phyloP scores from a whole-genome alignment of 2,797 vertebrate species.

The Mus spretus region DNA sequence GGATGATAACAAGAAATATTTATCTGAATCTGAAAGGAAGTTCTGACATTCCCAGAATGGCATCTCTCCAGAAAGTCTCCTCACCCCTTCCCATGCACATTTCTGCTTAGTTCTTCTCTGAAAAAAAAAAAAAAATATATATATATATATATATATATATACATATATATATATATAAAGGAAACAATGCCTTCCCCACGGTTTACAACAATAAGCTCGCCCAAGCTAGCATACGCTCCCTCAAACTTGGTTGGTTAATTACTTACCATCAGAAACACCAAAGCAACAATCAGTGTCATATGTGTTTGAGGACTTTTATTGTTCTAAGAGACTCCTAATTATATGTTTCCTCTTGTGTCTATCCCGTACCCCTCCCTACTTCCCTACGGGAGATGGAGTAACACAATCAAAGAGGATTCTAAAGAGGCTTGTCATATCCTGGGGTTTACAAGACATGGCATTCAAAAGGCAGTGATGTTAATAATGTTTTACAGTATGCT shows the following conservation, averaged over 20 bases:
- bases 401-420: conserved; percentile 88
- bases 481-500: conserved; percentile 80
- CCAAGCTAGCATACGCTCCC: conserved; percentile 21
- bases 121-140: neutral
- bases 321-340: conserved; percentile 81
- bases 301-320: conserved; percentile 77
- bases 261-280: conserved; percentile 71
- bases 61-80: conserved; percentile 74
- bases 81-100: conserved; percentile 66
- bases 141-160: neutral
- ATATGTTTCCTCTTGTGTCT: conserved; percentile 86
- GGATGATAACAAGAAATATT: conserved; percentile 77
- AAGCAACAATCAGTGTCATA: conserved; percentile 68
- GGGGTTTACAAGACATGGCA: conserved; percentile 81
- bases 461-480: conserved; percentile 83
- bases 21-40: conserved; percentile 73
- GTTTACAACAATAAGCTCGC: conserved; percentile 55
- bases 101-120: conserved; percentile 65
- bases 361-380: conserved; percentile 72
- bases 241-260: conserved; percentile 75
- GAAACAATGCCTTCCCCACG: conserved; percentile 28
- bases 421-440: conserved; percentile 83
- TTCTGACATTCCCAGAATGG: conserved; percentile 80
- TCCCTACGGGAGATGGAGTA: conserved; percentile 84
- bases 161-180: conserved; percentile 42